Evolutionary conservation across 2,797 vertebrate genomes (phyloP).

Genomic region (Gymnopithys bicolor): DNA sequence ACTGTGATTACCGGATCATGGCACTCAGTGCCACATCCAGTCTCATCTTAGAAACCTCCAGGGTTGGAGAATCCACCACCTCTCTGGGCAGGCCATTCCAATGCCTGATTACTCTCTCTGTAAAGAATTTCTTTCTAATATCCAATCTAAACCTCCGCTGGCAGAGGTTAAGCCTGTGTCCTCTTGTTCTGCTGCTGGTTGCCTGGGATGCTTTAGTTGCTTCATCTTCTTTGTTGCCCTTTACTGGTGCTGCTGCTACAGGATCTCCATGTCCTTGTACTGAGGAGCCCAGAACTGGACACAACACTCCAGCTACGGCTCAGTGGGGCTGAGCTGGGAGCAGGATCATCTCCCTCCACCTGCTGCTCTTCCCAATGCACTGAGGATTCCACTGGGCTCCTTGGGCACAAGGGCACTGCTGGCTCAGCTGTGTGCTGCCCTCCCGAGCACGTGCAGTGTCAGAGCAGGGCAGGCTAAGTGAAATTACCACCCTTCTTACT

Average conservation of each 20-base stretch:
- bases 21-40: too few relatives aligned
- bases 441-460: background rate
- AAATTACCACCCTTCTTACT: background rate
- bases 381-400: rapidly evolving
- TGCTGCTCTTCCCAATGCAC: background rate
- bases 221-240: background rate
- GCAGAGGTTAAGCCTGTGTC: too few relatives aligned
- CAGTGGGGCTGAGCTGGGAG: background rate
- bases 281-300: background rate
- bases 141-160: too few relatives aligned
- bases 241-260: background rate
- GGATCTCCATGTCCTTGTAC: background rate
- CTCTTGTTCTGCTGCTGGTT: too few relatives aligned
- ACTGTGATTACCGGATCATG: too few relatives aligned
- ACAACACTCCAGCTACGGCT: background rate
- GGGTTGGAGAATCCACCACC: too few relatives aligned
- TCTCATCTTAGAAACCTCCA: too few relatives aligned
- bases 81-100: too few relatives aligned
- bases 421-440: background rate
- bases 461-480: background rate
- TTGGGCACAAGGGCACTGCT: background rate
- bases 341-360: background rate
- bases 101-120: too few relatives aligned
- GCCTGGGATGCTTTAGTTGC: background rate
- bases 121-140: too few relatives aligned